Base-by-base conservation (phyloP, 2,888 invertebrate species). In the Ptilodon capucinus region DNA sequence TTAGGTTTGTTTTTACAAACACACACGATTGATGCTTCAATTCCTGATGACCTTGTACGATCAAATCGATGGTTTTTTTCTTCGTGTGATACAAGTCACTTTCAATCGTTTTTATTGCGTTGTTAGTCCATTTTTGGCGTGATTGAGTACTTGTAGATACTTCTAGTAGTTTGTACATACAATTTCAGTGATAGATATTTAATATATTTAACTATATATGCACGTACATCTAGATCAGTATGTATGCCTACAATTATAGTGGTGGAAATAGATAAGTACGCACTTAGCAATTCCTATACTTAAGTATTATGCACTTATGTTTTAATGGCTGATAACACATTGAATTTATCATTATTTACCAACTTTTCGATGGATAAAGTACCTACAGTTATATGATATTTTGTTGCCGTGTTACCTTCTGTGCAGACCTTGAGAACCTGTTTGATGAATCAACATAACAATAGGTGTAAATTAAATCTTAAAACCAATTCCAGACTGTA, bases 61-160 rank as follows among this genome's bases (percentile, higher is more conserved):
- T 51, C 47, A 54, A 68, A 62, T 57, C 48, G 55, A 30, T 60
- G 66, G 66, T 66, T 68, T 67, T 68, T 66, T 65, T 47, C 51
- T 49, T 51, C 53, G 44, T 48, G 41, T 54, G n/a, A n/a, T n/a
- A 52, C 44, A 54, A 51, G 46, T 51, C 32, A 51, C 44, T 45
- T 52, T 54, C 58, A 41, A 34, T 39, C 21, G 40, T 49, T 44
- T 41, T 45, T 54, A 59, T 46, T 51, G 50, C 52, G 52, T 52
- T 52, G 46, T 45, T 48, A 43, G 40, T 39, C 38, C 4, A 18
- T 40, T 46, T n/a, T 50, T 6, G 34, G 23, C 44, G 41, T 42
- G 41, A 38, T 47, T 32, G 44, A 43, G 11, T 28, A 28, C n/a
- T 28, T n/a, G 11, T 28, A 28, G 28, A n/a, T 28, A 23, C 1